phyloP scores from a whole-genome alignment of 2,888 invertebrate species.

The Hypsopygia costalis region DNA sequence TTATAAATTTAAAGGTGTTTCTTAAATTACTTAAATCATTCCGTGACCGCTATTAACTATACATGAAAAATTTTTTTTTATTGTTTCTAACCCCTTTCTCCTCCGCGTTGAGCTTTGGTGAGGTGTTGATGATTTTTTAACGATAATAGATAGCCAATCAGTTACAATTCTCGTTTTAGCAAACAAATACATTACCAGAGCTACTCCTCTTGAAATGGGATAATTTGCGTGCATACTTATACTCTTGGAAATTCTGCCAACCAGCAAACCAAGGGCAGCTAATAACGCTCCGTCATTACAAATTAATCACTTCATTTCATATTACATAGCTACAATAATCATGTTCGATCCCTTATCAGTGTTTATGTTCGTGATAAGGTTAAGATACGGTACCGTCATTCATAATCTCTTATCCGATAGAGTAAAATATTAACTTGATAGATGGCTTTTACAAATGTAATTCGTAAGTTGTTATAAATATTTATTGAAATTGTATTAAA shows the following conservation, averaged over 20 bases:
- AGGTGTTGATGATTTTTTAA: too few relatives aligned
- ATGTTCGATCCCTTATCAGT: neutral
- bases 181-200: constrained; percentile 34
- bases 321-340: neutral
- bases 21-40: too few relatives aligned
- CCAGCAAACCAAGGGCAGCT: constrained; percentile 1
- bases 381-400: too few relatives aligned
- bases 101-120: too few relatives aligned
- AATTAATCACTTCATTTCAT: constrained; percentile 9
- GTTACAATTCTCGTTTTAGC: constrained; percentile 54
- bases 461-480: neutral
- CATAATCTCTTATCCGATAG: too few relatives aligned
- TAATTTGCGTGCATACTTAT: constrained; percentile 50
- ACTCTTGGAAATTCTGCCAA: constrained; percentile 11
- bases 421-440: too few relatives aligned
- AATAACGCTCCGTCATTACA: constrained; percentile 11
- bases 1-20: too few relatives aligned
- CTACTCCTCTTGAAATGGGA: constrained; percentile 46
- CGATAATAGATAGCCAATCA: constrained; percentile 15
- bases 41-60: too few relatives aligned
- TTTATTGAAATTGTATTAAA: constrained; percentile 9
- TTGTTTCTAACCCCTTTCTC: too few relatives aligned
- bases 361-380: neutral
- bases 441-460: too few relatives aligned
- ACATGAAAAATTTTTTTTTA: too few relatives aligned